Evolutionary conservation across 2,797 vertebrate genomes (phyloP).

Genomic region (Sarcoramphus papa): DNA sequence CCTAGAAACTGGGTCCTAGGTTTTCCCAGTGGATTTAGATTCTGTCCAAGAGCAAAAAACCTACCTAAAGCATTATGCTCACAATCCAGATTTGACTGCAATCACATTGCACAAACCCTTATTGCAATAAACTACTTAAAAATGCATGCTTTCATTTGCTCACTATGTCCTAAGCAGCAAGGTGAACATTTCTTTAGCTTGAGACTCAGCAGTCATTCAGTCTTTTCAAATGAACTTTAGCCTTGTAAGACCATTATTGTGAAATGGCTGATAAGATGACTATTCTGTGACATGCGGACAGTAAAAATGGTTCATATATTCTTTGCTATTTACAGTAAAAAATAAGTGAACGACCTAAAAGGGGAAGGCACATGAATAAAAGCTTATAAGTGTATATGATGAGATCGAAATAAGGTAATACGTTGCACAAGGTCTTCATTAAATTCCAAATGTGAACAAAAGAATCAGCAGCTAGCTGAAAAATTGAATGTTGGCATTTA

Average conservation of each 20-base stretch:
- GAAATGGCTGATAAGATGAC: not conserved
- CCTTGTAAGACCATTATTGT: not conserved
- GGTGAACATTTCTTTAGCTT: not conserved
- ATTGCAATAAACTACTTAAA: not conserved
- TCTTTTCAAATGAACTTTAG: not conserved
- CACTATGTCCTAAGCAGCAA: not conserved
- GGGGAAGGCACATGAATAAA: not conserved
- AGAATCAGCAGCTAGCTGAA: not conserved
- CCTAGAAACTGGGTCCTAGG: not conserved
- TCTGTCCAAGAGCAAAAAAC: not conserved
- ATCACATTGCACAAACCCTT: not conserved
- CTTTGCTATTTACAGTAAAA: not conserved
- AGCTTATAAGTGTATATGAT: fast-evolving
- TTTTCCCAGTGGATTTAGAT: not conserved
- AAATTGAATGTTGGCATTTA: not conserved
- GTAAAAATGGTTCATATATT: not conserved
- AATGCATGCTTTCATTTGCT: not conserved
- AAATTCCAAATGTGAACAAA: not conserved
- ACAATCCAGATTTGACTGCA: not conserved
- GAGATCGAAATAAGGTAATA: not conserved
- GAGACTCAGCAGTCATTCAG: not conserved
- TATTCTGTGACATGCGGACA: not conserved
- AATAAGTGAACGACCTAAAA: not conserved
- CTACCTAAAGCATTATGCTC: not conserved
- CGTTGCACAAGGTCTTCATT: not conserved